Evolutionary conservation across 1,140 invertebrate species (phyloP).

Genomic region (Teleogryllus occipitalis): DNA sequence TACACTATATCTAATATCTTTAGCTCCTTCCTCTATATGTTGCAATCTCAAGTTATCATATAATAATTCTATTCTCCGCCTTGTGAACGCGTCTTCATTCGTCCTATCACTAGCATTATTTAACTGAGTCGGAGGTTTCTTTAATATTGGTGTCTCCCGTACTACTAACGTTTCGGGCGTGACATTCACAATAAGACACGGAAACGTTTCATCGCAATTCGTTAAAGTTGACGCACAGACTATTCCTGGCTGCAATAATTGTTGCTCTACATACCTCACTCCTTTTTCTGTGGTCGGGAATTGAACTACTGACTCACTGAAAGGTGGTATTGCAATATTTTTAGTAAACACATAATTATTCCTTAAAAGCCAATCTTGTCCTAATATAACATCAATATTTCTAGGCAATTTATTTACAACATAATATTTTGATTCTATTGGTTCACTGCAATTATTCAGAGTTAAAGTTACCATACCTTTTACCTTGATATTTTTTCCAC

Average conservation of each 20-base stretch:
- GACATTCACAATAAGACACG: not conserved
- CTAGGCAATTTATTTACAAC: slow-evolving; percentile 2
- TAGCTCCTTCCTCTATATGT: no score
- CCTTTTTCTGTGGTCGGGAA: not conserved
- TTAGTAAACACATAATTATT: not conserved
- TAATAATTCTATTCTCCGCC: no score
- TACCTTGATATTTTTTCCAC: not conserved
- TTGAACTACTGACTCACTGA: not conserved
- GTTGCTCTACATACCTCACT: not conserved
- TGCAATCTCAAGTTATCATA: no score
- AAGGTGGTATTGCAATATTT: not conserved
- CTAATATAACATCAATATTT: not conserved
- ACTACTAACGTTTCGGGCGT: not conserved
- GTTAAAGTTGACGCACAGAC: not conserved
- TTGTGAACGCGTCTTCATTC: no score
- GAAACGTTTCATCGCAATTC: not conserved
- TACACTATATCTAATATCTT: no score
- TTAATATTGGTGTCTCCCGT: no score
- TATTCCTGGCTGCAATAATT: not conserved
- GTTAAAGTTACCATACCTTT: not conserved
- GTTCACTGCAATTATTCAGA: not conserved
- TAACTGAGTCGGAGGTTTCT: no score
- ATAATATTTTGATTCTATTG: not conserved
- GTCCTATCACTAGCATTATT: no score
- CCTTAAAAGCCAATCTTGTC: not conserved